Conservation (phyloP, 1,140 invertebrate genomes). For the Formica selysi region DNA sequence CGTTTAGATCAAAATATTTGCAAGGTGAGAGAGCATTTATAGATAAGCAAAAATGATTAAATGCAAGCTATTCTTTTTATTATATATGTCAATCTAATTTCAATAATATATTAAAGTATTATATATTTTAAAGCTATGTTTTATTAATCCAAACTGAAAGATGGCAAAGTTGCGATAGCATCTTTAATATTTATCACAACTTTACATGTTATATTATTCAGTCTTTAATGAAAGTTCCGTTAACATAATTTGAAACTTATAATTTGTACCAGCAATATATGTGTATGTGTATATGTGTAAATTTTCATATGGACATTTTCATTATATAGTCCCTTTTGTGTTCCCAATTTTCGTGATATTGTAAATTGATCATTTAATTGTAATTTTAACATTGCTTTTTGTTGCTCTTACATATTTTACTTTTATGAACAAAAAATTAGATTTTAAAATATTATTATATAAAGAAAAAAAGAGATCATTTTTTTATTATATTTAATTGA, state of each 20-base stretch:
- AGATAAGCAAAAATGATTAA: neutral
- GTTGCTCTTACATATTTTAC: neutral
- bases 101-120: constrained; percentile 10
- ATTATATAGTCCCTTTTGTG: neutral
- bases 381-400: neutral
- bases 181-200: neutral
- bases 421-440: neutral
- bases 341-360: neutral
- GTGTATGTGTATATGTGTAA: neutral
- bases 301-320: neutral
- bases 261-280: constrained; percentile 21
- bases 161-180: neutral
- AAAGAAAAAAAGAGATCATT: neutral
- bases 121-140: neutral
- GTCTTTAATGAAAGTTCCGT: constrained; percentile 1
- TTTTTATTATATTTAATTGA: constrained; percentile 3
- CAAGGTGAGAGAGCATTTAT: neutral
- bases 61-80: neutral
- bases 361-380: constrained; percentile 2
- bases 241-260: constrained; percentile 2
- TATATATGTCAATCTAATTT: neutral
- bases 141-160: neutral
- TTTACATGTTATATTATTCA: constrained; percentile 31
- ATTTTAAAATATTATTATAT: neutral
- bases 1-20: neutral